Conservation (phyloP, 2,113 vertebrate species). For the Scartelaos histophorus region DNA sequence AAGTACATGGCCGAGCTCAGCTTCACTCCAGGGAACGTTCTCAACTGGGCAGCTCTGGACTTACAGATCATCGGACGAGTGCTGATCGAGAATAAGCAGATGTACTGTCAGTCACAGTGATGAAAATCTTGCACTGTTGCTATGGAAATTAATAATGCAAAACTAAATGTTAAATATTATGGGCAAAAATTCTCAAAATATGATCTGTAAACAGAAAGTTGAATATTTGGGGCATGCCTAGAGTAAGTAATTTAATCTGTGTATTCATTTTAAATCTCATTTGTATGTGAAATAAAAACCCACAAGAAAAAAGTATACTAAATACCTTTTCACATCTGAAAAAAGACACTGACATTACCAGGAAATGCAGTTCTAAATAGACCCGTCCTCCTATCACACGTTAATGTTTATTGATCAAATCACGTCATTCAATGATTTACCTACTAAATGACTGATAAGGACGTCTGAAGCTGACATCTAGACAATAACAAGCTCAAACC, state of each 20-base stretch:
- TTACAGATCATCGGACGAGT: constrained; percentile 34
- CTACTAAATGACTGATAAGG: not conserved
- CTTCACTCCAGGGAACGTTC: constrained; percentile 63
- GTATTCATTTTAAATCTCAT: no score
- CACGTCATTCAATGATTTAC: not conserved
- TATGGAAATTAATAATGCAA: no score
- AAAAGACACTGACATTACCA: no score
- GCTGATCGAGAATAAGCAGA: constrained; percentile 38
- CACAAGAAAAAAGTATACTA: no score
- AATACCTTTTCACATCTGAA: no score
- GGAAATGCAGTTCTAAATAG: not conserved
- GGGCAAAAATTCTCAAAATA: no score
- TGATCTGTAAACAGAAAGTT: no score
- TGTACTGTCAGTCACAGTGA: constrained; percentile 4
- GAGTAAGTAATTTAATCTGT: not conserved
- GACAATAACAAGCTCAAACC: not conserved
- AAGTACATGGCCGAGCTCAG: constrained; percentile 22
- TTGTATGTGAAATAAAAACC: not conserved
- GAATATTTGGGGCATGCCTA: not conserved
- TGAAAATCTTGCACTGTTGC: no score
- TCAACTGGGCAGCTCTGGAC: constrained; percentile 63
- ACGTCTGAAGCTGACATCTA: not conserved
- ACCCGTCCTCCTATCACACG: not conserved
- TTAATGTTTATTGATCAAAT: not conserved
- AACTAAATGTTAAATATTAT: no score